Base-by-base conservation (phyloP, 2,113 vertebrate genomes). In the Poecilia latipinna region DNA sequence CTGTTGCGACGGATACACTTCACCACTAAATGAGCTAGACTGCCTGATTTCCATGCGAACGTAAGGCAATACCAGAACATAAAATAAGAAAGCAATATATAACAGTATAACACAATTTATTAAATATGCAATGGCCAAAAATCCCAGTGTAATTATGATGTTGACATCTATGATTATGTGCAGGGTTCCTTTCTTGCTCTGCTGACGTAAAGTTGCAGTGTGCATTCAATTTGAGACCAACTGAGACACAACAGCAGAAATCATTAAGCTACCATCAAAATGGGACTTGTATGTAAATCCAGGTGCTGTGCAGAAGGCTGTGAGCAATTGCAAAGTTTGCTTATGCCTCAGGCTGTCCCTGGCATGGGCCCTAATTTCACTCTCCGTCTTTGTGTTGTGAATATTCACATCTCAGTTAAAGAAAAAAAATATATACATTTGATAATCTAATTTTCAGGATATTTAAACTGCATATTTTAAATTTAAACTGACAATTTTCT, bases 11-110 rank as follows among this genome's bases (percentile, higher is more conserved):
- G 4, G 13, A 48, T 1, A 48, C 44, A 48, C 4, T 44, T 4
- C 42, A 48, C 44, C 44, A 48, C 44, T 48, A 19, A 48, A 48
- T 17, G 4, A 19, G 1, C 44, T 6, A 48, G 1, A 48, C 13
- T 48, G 44, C 17, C 44, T 78, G 81, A 86, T 83, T 88, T 88
- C 74, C 75, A 70, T 26, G 77, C 71, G 15, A 1, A 72, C 77
- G n/a, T 87, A 85, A 90, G 74, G 67, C 42, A 77, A 68, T 48
- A 79, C 64, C 5, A 48, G 44, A 19, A 17, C 17, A 19, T 19
- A 17, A 19, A 19, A 19, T 17, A 48, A 48, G 17, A 48, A 48
- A 48, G 1, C 4, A 48, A 19, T 5, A 6, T 48, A 15, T 17
- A 19, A 17, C 1, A 48, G 82, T 86, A 76, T 88, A 81, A 44